Conservation (phyloP, 2,113 vertebrate species). For the Prietella phreatophila region DNA sequence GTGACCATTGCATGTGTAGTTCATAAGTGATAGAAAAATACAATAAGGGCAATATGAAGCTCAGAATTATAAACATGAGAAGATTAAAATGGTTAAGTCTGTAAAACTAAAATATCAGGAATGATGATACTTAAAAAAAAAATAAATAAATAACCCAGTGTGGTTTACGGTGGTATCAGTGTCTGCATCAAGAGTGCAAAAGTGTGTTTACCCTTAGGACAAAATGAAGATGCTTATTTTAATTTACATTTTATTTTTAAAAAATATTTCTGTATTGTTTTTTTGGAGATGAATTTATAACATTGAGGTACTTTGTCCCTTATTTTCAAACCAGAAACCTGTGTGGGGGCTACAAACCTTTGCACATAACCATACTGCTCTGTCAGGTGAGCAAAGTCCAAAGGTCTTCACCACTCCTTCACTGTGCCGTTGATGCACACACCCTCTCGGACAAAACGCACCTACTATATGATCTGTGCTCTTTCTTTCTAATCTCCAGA, state of each 20-base stretch:
- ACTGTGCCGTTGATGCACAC: background rate
- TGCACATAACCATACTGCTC: background rate
- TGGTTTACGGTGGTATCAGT: background rate
- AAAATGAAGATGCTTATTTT: background rate
- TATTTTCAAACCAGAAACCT: background rate
- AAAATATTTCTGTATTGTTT: background rate
- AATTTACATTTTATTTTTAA: background rate
- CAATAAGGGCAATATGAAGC: background rate
- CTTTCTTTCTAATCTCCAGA: constrained; percentile 1
- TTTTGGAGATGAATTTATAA: background rate
- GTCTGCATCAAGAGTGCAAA: background rate
- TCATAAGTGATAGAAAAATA: no score
- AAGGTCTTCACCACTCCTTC: background rate
- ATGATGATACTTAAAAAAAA: background rate
- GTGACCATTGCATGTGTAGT: background rate
- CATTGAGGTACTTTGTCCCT: background rate
- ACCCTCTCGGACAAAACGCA: background rate
- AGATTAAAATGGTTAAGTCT: no score
- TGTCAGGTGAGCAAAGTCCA: background rate
- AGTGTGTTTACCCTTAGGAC: background rate
- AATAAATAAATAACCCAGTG: background rate
- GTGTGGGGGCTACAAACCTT: background rate
- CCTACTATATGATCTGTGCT: background rate
- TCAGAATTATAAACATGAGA: background rate
- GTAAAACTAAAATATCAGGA: background rate